phyloP scores from a whole-genome alignment of 1,140 invertebrate species.

The Trichoplusia ni region DNA sequence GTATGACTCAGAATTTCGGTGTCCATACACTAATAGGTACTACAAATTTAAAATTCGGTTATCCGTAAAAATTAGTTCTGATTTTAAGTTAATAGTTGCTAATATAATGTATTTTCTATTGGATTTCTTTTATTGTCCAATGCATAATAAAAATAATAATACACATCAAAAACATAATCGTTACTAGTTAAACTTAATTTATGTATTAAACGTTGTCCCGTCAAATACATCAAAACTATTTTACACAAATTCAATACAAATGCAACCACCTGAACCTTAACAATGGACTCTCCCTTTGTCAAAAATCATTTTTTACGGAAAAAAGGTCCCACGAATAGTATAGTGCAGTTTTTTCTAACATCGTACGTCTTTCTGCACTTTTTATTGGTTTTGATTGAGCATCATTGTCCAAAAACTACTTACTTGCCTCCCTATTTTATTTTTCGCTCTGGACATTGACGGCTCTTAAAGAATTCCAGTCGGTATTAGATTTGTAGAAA shows the following conservation, averaged over 20 bases:
- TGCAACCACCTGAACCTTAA: conserved; percentile 41
- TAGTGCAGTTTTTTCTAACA: conserved; percentile 44
- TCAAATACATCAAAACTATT: conserved; percentile 8
- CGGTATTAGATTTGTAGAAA: too few species aligned
- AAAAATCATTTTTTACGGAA: conserved; percentile 41
- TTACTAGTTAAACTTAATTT: conserved; percentile 12
- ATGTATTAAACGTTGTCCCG: not conserved
- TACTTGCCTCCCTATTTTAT: conserved; percentile 14
- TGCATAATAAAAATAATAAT: not conserved
- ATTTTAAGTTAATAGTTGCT: too few species aligned
- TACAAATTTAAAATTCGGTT: too few species aligned
- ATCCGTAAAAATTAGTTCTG: too few species aligned
- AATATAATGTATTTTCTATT: not conserved
- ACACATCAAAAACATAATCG: conserved; percentile 9
- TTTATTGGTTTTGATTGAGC: conserved; percentile 43
- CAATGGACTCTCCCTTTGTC: conserved; percentile 36
- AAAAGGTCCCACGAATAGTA: conserved; percentile 45
- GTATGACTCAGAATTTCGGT: too few species aligned
- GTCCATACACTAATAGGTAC: too few species aligned
- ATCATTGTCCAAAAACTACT: conserved; percentile 16
- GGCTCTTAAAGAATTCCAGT: too few species aligned
- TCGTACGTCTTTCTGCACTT: conserved; percentile 28
- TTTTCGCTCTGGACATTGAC: too few species aligned
- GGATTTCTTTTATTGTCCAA: not conserved
- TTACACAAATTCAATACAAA: conserved; percentile 32